Conservation (phyloP, 1,140 invertebrate genomes). For the Papilio polytes region DNA sequence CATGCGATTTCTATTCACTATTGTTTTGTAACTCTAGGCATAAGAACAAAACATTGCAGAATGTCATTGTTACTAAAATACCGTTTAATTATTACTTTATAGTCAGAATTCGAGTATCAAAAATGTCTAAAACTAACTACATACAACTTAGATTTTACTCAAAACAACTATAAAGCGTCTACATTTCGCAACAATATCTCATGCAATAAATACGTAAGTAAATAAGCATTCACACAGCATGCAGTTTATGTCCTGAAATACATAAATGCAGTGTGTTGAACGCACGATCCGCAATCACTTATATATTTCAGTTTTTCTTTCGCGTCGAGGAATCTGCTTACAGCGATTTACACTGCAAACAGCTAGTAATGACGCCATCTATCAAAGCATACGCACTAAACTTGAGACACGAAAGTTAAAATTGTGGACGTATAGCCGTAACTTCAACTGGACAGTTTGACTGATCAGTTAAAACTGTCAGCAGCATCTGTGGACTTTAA, state of each 20-base stretch:
- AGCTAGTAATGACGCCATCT: constrained; percentile 71
- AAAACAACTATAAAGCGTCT: not conserved
- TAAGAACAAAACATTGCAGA: constrained; percentile 12
- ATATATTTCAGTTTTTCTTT: constrained; percentile 62
- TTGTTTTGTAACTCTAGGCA: constrained; percentile 33
- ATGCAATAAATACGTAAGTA: constrained; percentile 17
- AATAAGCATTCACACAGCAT: constrained; percentile 39
- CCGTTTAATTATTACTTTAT: constrained; percentile 1
- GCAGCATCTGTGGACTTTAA: not conserved
- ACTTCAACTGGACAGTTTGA: no score
- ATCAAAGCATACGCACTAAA: not conserved
- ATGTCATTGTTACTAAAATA: constrained; percentile 14
- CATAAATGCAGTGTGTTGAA: constrained; percentile 43
- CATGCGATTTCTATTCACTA: constrained; percentile 36
- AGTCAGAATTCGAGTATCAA: not conserved
- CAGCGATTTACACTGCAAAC: constrained; percentile 56
- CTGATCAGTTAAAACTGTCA: no score
- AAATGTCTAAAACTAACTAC: not conserved
- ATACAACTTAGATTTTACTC: not conserved
- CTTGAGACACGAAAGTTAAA: not conserved
- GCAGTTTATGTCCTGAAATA: constrained; percentile 59
- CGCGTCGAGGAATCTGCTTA: constrained; percentile 70
- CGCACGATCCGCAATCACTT: constrained; percentile 39
- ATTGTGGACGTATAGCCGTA: not conserved
- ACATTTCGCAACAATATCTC: not conserved